Evolutionary conservation across 2,113 vertebrate species (phyloP).

Genomic region (Phrynosoma blainvillii): DNA sequence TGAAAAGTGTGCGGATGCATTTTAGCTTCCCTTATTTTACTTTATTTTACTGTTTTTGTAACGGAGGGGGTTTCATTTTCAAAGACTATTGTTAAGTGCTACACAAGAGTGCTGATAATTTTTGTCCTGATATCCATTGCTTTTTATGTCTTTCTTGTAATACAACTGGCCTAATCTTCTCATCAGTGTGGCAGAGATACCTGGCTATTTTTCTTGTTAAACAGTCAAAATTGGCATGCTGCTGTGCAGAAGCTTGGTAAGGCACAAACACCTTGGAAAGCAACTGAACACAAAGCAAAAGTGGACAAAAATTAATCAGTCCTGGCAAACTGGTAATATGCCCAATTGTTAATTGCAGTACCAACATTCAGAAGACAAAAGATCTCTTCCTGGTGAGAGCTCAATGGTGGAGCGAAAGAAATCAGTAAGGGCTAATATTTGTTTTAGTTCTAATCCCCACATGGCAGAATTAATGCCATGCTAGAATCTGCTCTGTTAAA

Average conservation of each 20-base stretch:
- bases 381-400: not conserved
- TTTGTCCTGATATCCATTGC: too few relatives aligned
- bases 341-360: too few relatives aligned
- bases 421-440: not conserved
- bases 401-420: not conserved
- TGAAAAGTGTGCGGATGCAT: too few relatives aligned
- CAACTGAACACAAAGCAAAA: not conserved
- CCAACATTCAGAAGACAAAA: not conserved
- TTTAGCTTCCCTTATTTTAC: too few relatives aligned
- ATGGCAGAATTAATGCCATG: not conserved
- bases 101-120: too few relatives aligned
- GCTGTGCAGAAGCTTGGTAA: not conserved
- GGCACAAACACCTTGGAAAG: not conserved
- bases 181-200: not conserved
- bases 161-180: slow-evolving; percentile 6
- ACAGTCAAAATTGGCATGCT: not conserved
- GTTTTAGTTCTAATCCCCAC: not conserved
- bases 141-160: slow-evolving; percentile 1
- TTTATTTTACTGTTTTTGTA: not conserved
- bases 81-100: too few relatives aligned
- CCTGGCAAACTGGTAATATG: too few relatives aligned
- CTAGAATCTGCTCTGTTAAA: not conserved
- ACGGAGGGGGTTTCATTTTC: too few relatives aligned
- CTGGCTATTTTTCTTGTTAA: not conserved
- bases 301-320: not conserved